These are phyloP conservation scores for Saguinus imperator DNA, from an alignment of 2,113 vertebrate species.

Conservation along the genomic window DNA sequence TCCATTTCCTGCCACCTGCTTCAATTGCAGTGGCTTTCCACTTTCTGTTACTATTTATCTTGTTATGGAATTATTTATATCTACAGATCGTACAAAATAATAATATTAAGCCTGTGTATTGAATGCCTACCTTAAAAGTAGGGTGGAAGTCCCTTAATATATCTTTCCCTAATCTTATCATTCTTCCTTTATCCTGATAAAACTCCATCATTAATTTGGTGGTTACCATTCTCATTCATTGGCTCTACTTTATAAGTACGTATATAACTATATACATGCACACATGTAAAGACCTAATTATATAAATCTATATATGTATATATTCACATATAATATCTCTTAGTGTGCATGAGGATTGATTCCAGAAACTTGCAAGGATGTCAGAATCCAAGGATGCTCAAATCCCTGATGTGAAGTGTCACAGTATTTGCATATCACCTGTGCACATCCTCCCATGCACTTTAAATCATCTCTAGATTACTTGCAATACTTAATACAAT, in stretches of 20 bases:
- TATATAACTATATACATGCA: not conserved
- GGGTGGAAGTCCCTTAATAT: not conserved
- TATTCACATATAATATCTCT: not conserved
- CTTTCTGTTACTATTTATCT: not conserved
- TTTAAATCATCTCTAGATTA: not conserved
- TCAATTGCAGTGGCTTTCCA: not conserved
- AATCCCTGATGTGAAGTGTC: not conserved
- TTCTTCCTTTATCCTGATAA: not conserved
- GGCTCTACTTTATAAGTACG: not conserved
- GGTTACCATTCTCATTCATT: not conserved
- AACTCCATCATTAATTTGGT: not conserved
- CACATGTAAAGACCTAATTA: not conserved
- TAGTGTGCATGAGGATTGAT: not conserved
- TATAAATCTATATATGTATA: too few relatives aligned
- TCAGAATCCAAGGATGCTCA: not conserved
- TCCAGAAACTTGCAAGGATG: not conserved
- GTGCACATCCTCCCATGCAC: not conserved
- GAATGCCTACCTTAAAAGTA: not conserved
- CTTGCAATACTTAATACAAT: not conserved
- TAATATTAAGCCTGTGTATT: not conserved
- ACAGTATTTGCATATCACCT: not conserved
- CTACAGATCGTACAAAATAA: not conserved
- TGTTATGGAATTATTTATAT: not conserved
- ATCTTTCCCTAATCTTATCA: not conserved
- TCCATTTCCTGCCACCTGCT: not conserved